A percentile compares a stretch with the other conserved stretches of the same genome.
Conservation (phyloP, 2,888 invertebrate genomes). For the Caenorhabditis angaria region DNA sequence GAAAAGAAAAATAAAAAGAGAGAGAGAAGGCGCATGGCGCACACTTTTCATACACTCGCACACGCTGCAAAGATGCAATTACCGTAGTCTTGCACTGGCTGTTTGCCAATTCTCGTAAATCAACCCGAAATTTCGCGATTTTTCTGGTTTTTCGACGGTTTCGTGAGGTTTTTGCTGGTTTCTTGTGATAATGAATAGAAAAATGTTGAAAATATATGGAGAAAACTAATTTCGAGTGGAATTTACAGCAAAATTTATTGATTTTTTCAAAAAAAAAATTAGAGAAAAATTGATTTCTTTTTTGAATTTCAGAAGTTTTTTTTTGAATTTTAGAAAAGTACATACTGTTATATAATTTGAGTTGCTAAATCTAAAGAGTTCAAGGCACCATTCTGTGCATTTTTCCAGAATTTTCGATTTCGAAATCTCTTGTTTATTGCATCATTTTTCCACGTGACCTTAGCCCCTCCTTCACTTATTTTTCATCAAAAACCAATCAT, state of each 20-base stretch:
- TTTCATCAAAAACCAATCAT: background rate
- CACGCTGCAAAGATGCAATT: slow-evolving; percentile 37
- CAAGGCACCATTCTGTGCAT: too few relatives aligned
- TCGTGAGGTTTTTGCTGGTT: background rate
- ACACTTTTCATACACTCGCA: slow-evolving; percentile 36
- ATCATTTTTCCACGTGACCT: slow-evolving; percentile 36
- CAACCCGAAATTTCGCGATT: slow-evolving; percentile 12
- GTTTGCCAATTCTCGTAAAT: slow-evolving; percentile 34
- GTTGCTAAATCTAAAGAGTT: background rate
- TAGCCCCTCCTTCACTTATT: background rate
- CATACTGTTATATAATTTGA: too few relatives aligned
- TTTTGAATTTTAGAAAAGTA: too few relatives aligned
- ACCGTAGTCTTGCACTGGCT: slow-evolving; percentile 29
- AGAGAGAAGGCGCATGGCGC: slow-evolving; percentile 9
- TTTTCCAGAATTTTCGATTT: slow-evolving; percentile 13
- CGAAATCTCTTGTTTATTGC: slow-evolving; percentile 20
- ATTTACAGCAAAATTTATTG: background rate
- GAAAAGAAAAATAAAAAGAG: background rate
- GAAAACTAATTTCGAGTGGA: background rate
- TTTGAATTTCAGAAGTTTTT: too few relatives aligned
- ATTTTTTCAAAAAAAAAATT: too few relatives aligned
- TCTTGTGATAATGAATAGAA: too few relatives aligned
- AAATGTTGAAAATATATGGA: background rate
- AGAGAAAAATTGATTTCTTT: too few relatives aligned
- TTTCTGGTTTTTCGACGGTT: background rate